A percentile compares a stretch with the other conserved stretches of the same genome.
Conservation (phyloP, 2,888 invertebrate species). For the Formica aserva region DNA sequence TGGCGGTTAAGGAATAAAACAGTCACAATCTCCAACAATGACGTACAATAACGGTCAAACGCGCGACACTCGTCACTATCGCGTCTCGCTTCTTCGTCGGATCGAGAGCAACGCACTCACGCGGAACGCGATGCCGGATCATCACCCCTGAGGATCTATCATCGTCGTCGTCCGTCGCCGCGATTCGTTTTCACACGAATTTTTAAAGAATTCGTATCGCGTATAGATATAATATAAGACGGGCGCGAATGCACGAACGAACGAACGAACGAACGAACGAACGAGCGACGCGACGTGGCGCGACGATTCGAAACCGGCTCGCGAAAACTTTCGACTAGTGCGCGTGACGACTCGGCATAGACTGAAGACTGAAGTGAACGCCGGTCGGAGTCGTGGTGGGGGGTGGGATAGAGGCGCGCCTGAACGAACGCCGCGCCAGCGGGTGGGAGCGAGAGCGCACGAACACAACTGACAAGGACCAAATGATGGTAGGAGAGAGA, state of each 20-base stretch:
- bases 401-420: slow-evolving; percentile 57
- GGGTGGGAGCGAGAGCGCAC: slow-evolving; percentile 42
- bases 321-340: slow-evolving; percentile 56
- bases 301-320: slow-evolving; percentile 1
- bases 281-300: slow-evolving; percentile 54
- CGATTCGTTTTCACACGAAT: neutral
- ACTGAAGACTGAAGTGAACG: slow-evolving; percentile 73
- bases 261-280: slow-evolving; percentile 10
- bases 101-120: slow-evolving; percentile 42
- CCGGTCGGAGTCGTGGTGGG: slow-evolving; percentile 58
- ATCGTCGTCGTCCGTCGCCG: neutral
- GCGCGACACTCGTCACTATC: slow-evolving; percentile 64
- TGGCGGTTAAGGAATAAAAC: neutral
- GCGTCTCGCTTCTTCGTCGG: slow-evolving; percentile 58
- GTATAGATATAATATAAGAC: neutral
- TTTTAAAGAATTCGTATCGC: neutral
- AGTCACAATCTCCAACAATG: slow-evolving; percentile 32
- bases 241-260: neutral
- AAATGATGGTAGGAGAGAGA: slow-evolving; percentile 2
- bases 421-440: slow-evolving; percentile 60
- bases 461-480: neutral
- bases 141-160: slow-evolving; percentile 20
- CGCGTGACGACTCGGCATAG: slow-evolving; percentile 77
- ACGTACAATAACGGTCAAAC: neutral
- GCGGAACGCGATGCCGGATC: slow-evolving; percentile 32